phyloP scores from a whole-genome alignment of 2,113 vertebrate genomes.

The Thomomys bottae region DNA sequence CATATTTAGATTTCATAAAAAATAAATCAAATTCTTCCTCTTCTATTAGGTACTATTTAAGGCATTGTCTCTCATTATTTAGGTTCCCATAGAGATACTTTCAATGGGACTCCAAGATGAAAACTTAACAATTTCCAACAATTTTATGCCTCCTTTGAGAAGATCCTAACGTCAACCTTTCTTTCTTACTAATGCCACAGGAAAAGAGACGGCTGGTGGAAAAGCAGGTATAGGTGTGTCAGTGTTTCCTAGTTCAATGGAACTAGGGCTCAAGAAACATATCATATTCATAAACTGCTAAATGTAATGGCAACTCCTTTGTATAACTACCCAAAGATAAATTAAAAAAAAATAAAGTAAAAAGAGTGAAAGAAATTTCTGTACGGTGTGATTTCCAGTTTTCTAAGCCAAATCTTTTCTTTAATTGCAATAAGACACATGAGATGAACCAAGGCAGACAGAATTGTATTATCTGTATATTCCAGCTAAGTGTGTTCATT shows the following conservation, averaged over 20 bases:
- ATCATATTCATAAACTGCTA: no score
- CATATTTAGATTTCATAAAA: slow-evolving; percentile 48
- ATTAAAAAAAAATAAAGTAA: no score
- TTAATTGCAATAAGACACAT: neutral
- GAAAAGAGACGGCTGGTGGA: neutral
- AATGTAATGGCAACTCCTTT: no score
- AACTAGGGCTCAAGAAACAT: neutral
- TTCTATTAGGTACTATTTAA: neutral
- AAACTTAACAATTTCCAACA: neutral
- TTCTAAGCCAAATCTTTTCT: neutral
- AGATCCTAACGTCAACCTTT: neutral
- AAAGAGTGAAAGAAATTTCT: neutral
- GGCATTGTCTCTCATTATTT: neutral
- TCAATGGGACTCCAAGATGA: neutral
- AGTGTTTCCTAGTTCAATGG: neutral
- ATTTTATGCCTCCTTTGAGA: neutral
- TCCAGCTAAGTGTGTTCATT: neutral
- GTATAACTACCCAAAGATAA: no score
- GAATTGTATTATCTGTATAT: neutral
- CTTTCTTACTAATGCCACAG: neutral
- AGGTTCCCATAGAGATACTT: slow-evolving; percentile 44
- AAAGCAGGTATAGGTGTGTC: neutral
- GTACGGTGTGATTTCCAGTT: neutral
- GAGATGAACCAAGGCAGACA: neutral
- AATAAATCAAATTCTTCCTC: slow-evolving; percentile 40